Evolutionary conservation across 2,888 invertebrate species (phyloP), one percentile per base, ranked within the genome.

Genomic region (Drosophila gaucha): DNA sequence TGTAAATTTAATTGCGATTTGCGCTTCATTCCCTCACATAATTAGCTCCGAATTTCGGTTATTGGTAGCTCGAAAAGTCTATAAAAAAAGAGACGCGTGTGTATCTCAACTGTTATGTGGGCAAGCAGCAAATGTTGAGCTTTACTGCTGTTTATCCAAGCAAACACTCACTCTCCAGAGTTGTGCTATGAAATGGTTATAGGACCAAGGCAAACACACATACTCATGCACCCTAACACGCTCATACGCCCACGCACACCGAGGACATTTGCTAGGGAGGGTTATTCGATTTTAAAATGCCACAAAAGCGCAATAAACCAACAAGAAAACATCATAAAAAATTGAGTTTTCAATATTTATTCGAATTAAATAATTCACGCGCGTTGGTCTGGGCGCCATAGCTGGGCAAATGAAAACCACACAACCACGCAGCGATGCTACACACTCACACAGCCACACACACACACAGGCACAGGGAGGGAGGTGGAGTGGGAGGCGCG

Each of bases 281-380:
- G 78, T 78, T 82, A 69, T 70, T 57, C 54, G 80, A 79, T 80
- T 73, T 76, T 80, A 80, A 73, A 79, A 70, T 67, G 67, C 84
- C 84, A 74, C 86, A 77, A 86, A 82, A 80, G 80, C 60, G 80
- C 84, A 80, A 82, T 86, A 82, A 82, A 74, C 84, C 80, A 80
- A 82, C 84, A 74, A 70, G 80, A 66, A 86, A 86, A 76, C 77
- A 86, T 71, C 74, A 83, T 82, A 83, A 86, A 83, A 82, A 82
- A 82, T 86, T 63, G 80, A 82, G 86, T 82, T 82, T 77, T 86
- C 82, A 86, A 82, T 86, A 82, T 82, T 83, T 82, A 86, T 82
- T 69, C 84, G 82, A 86, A 86, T 83, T 82, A 82, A 82, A 82
- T 82, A 86, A 82, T 83, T 82, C 80, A 82, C 80, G 70, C 68